Conservation (phyloP, 92 coral and sea anemone species). For the Bergia puertoricense region DNA sequence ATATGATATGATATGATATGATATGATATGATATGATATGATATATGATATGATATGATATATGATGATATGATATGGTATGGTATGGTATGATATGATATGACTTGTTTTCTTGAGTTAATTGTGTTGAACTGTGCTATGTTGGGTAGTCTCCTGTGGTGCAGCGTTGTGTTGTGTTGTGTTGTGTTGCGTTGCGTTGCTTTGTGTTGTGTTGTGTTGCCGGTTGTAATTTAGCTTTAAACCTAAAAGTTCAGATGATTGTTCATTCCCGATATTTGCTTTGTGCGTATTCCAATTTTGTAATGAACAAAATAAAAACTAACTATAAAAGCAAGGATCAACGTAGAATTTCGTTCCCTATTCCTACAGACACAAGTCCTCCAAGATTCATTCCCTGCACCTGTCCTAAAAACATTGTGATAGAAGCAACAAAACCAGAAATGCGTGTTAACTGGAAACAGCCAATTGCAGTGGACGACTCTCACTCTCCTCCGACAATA, state of each 20-base stretch:
- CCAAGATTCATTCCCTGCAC: background rate
- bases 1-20: too few species aligned
- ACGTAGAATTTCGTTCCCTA: background rate
- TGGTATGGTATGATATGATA: too few species aligned
- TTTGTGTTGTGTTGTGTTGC: background rate
- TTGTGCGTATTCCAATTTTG: background rate
- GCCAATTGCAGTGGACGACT: constrained; percentile 15
- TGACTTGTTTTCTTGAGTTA: background rate
- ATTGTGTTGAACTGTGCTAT: background rate
- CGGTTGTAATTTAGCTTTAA: too few species aligned
- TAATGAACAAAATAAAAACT: background rate
- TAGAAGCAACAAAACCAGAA: background rate
- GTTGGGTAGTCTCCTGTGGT: background rate
- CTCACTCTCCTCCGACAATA: background rate
- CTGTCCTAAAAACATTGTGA: background rate
- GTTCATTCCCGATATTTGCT: background rate
- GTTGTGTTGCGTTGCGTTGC: background rate
- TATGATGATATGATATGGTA: too few species aligned
- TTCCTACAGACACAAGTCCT: background rate
- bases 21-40: too few species aligned
- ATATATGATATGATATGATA: too few species aligned
- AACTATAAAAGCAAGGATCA: too few species aligned
- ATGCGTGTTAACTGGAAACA: background rate
- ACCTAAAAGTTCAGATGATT: too few species aligned
- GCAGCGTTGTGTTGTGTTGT: background rate